These are phyloP conservation scores for Chaetorhynchus papuensis DNA, from an alignment of 2,113 vertebrate species.

Conservation along the genomic window DNA sequence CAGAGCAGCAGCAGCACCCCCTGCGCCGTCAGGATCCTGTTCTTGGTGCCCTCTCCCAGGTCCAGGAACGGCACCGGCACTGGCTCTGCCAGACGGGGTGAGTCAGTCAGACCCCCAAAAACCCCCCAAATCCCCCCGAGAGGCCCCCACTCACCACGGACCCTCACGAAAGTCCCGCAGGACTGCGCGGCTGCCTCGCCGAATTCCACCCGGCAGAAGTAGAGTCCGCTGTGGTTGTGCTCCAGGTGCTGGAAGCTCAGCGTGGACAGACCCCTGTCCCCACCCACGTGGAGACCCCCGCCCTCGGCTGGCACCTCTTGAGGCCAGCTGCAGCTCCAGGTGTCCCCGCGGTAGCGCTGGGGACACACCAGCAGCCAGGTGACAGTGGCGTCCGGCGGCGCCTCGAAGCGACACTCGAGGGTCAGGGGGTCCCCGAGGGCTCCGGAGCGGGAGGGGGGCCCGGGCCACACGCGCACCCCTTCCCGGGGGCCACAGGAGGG, in stretches of 20 bases:
- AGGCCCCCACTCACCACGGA: background rate
- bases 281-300: rapidly evolving
- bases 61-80: background rate
- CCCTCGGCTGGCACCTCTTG: background rate
- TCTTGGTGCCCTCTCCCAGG: background rate
- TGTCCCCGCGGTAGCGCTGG: background rate
- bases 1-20: background rate
- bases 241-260: background rate
- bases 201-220: background rate
- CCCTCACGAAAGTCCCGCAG: background rate
- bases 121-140: rapidly evolving
- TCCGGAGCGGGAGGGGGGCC: background rate
- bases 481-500: background rate
- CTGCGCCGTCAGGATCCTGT: background rate
- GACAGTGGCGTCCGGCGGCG: rapidly evolving
- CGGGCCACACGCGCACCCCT: rapidly evolving
- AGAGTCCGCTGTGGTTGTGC: background rate
- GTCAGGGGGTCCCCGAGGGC: rapidly evolving
- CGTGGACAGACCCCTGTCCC: rapidly evolving
- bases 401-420: background rate
- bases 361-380: background rate
- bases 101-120: background rate
- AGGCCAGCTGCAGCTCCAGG: background rate
- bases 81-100: rapidly evolving
- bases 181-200: rapidly evolving